These are phyloP conservation scores for Clusia tigrina DNA, from an alignment of 2,888 invertebrate genomes.

Conservation along the genomic window DNA sequence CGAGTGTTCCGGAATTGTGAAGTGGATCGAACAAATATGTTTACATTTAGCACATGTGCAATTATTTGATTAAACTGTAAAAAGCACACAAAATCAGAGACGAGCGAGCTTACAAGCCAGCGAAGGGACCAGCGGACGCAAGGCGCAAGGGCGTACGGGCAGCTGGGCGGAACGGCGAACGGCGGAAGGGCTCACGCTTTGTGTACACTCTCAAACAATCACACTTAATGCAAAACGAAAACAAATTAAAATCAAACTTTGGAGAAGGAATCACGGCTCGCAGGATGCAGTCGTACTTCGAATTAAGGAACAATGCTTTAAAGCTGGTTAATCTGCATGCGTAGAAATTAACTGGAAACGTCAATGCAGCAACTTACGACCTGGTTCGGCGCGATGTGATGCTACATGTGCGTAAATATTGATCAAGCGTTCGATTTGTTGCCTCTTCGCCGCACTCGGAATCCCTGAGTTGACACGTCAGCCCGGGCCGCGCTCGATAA, in stretches of 20 bases:
- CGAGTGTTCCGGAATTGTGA: slow-evolving; percentile 44
- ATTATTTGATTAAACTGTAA: slow-evolving; percentile 63
- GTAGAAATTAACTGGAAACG: too few relatives aligned
- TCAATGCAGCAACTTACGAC: too few relatives aligned
- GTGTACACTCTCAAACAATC: slow-evolving; percentile 11
- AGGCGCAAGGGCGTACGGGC: not conserved
- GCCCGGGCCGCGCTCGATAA: too few relatives aligned
- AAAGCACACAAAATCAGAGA: slow-evolving; percentile 59
- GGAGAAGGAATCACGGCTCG: slow-evolving; percentile 38
- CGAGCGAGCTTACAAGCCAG: not conserved
- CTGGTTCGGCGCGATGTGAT: too few relatives aligned
- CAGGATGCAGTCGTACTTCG: not conserved
- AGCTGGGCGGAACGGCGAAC: slow-evolving; percentile 4
- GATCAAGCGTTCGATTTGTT: too few relatives aligned
- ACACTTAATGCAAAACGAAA: slow-evolving; percentile 57
- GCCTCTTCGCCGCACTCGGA: too few relatives aligned
- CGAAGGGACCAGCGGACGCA: not conserved
- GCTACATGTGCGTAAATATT: too few relatives aligned
- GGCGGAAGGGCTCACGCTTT: not conserved
- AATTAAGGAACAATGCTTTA: too few relatives aligned
- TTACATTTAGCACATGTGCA: slow-evolving; percentile 62
- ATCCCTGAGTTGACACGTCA: too few relatives aligned
- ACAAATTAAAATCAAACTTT: slow-evolving; percentile 60
- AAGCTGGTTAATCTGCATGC: too few relatives aligned
- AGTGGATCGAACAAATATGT: slow-evolving; percentile 62